Conservation (phyloP, 2,888 invertebrate genomes). For the Ganaspis brasiliensis region DNA sequence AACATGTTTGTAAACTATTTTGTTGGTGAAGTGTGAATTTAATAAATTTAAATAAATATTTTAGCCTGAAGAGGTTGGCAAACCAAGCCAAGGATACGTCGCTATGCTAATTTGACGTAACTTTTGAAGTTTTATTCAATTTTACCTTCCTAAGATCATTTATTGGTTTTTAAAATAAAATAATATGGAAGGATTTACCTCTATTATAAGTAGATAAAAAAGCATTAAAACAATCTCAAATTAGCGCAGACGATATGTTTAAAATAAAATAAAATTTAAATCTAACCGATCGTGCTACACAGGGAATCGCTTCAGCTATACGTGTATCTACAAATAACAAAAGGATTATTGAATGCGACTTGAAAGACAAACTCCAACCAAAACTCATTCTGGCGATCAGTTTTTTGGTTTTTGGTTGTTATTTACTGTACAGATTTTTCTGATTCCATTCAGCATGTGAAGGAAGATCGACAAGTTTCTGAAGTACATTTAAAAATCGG, state of each 20-base stretch:
- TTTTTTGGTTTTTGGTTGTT: constrained; percentile 28
- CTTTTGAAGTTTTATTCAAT: too few species aligned
- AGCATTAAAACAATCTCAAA: constrained; percentile 8
- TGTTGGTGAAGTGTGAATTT: too few species aligned
- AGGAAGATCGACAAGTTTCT: constrained; percentile 23
- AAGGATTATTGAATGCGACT: constrained; percentile 35
- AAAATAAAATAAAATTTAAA: constrained; percentile 41
- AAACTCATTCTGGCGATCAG: constrained; percentile 42
- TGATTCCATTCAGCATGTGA: constrained; percentile 32
- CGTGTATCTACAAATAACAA: constrained; percentile 32
- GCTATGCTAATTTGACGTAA: too few species aligned
- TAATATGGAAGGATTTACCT: too few species aligned
- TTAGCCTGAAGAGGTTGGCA: too few species aligned
- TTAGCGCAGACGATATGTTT: constrained; percentile 42
- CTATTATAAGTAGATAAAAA: too few species aligned
- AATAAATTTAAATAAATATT: too few species aligned
- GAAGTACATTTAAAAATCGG: constrained; percentile 32
- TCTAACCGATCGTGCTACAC: constrained; percentile 30
- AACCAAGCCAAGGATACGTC: too few species aligned
- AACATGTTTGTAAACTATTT: too few species aligned
- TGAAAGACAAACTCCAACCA: constrained; percentile 40
- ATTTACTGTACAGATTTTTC: constrained; percentile 21
- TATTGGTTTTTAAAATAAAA: too few species aligned
- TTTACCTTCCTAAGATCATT: too few species aligned
- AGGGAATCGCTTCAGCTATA: constrained; percentile 36